These are phyloP conservation scores for Passerculus sandwichensis DNA, from an alignment of 2,797 vertebrate genomes.

Conservation along the genomic window DNA sequence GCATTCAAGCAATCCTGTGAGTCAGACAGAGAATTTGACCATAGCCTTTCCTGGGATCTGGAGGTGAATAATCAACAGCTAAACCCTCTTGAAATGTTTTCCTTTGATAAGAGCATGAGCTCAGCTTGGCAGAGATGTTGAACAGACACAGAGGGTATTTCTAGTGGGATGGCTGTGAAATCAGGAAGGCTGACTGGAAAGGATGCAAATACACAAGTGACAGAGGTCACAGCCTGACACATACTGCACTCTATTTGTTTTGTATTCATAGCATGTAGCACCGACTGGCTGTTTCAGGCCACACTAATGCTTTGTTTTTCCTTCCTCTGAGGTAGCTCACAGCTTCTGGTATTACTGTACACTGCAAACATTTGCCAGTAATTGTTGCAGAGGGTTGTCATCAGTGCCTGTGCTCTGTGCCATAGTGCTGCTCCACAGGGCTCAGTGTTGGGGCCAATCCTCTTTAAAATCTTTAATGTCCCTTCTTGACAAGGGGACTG, in stretches of 20 bases:
- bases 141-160: neutral
- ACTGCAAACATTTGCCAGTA: neutral
- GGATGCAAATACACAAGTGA: neutral
- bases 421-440: neutral
- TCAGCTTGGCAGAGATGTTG: neutral
- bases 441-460: neutral
- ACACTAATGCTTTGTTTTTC: neutral
- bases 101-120: neutral
- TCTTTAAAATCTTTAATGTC: neutral
- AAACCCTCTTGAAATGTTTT: neutral
- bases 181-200: constrained; percentile 2
- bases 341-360: neutral
- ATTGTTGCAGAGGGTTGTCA: neutral
- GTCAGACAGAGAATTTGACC: neutral
- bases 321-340: neutral
- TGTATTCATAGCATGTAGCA: neutral
- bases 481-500: neutral
- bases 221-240: neutral
- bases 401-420: neutral
- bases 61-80: neutral
- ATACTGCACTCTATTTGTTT: neutral
- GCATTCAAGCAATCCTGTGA: neutral
- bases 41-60: neutral
- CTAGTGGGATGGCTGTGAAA: neutral
- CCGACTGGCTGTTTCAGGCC: neutral